These are phyloP conservation scores for Bimastos eiseni DNA, from an alignment of 2,888 invertebrate genomes.

Conservation along the genomic window DNA sequence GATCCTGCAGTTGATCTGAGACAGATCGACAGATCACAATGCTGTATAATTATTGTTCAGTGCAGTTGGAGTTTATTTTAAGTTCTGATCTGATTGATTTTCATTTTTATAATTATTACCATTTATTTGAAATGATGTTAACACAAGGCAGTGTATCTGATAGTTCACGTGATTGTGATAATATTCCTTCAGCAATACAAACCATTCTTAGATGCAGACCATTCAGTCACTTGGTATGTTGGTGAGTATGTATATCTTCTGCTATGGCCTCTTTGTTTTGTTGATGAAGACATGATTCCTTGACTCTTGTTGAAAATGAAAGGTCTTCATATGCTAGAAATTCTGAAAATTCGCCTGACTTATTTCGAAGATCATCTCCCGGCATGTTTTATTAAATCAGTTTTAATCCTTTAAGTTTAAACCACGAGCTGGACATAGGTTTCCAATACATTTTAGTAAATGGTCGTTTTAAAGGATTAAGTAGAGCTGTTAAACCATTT, in stretches of 20 bases:
- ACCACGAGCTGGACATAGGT: too few species aligned
- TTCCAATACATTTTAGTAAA: too few species aligned
- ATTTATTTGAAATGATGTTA: neutral
- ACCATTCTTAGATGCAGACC: too few species aligned
- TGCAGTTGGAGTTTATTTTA: neutral
- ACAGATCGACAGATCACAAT: too few species aligned
- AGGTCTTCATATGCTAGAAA: neutral
- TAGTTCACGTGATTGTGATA: neutral
- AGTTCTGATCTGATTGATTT: neutral
- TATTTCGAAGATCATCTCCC: neutral
- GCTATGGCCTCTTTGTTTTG: neutral
- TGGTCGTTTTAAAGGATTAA: too few species aligned
- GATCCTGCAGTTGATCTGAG: too few species aligned
- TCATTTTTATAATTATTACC: neutral
- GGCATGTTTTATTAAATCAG: too few species aligned
- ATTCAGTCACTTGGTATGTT: neutral
- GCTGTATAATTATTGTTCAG: too few species aligned
- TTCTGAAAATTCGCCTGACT: neutral
- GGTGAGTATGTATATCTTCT: neutral
- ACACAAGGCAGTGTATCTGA: neutral
- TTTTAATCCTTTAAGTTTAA: too few species aligned
- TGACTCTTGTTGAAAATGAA: neutral
- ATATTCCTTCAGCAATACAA: constrained; percentile 5
- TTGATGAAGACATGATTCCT: neutral
- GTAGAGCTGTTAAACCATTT: too few species aligned